Evolutionary conservation across 2,113 vertebrate species (phyloP).

Genomic region (Mus spicilegus): DNA sequence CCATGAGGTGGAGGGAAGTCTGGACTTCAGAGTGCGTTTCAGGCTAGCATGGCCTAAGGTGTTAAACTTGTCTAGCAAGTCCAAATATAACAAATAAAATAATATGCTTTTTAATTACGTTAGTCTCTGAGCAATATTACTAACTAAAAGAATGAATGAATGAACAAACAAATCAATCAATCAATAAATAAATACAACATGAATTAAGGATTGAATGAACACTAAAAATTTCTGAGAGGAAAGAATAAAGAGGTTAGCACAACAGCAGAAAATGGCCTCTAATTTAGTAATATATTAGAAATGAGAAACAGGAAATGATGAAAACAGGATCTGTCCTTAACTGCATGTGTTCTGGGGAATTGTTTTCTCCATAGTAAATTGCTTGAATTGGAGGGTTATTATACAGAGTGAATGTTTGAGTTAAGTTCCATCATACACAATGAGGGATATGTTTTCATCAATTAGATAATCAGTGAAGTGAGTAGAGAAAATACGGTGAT

Average conservation of each 20-base stretch:
- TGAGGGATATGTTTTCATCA: background rate
- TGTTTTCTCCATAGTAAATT: background rate
- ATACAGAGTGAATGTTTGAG: background rate
- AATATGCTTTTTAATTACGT: background rate
- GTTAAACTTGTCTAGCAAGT: background rate
- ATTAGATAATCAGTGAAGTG: background rate
- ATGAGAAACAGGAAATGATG: background rate
- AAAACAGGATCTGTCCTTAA: background rate
- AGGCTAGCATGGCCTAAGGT: background rate
- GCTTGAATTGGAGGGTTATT: background rate
- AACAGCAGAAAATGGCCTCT: background rate
- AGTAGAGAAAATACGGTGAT: background rate
- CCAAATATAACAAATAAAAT: background rate
- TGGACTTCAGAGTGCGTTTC: background rate
- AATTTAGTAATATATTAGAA: constrained; percentile 33
- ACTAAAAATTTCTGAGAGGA: background rate
- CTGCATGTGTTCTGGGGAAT: background rate
- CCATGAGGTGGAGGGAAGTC: background rate
- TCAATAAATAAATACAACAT: background rate
- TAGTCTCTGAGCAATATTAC: background rate
- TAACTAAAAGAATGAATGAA: no score
- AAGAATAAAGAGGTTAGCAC: background rate
- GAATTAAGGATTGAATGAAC: background rate
- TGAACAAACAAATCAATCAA: no score
- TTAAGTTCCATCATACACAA: background rate